Percentiles rank a stretch among this genome's conserved stretches.
phyloP scores from a whole-genome alignment of 2,888 invertebrate genomes.

The Anthrax anthrax region DNA sequence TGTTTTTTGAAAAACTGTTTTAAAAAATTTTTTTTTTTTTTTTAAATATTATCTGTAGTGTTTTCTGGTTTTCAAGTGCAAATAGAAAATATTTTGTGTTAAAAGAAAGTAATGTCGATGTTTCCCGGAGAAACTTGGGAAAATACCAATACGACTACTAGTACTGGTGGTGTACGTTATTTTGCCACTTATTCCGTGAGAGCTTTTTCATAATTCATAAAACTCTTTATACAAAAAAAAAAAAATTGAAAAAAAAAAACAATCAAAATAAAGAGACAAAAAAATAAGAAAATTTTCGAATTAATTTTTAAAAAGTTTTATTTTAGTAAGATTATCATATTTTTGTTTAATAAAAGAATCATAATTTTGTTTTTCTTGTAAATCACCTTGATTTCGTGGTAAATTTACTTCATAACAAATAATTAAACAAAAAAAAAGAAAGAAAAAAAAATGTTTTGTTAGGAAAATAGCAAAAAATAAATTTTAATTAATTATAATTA shows the following conservation, averaged over 20 bases:
- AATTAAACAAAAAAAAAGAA: neutral
- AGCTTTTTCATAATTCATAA: slow-evolving; percentile 4
- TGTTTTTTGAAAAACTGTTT: too few relatives aligned
- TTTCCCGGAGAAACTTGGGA: slow-evolving; percentile 15
- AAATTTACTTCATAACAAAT: neutral
- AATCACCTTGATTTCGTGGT: neutral
- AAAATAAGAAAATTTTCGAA: too few relatives aligned
- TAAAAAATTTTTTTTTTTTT: neutral
- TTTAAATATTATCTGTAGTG: neutral
- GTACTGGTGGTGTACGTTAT: slow-evolving; percentile 14
- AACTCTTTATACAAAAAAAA: too few relatives aligned
- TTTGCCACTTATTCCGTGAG: slow-evolving; percentile 14
- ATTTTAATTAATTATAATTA: too few relatives aligned
- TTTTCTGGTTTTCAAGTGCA: too few relatives aligned
- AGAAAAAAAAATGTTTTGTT: neutral
- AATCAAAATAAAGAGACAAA: neutral
- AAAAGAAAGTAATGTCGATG: slow-evolving; percentile 12
- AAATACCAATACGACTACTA: slow-evolving; percentile 9
- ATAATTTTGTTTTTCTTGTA: too few relatives aligned
- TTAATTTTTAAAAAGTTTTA: too few relatives aligned
- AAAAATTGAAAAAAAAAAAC: slow-evolving; percentile 2
- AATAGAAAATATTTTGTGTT: neutral
- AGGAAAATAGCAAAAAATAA: too few relatives aligned
- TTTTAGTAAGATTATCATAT: too few relatives aligned
- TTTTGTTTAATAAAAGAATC: neutral